These are phyloP conservation scores for Ecliptopera silaceata DNA, from an alignment of 2,888 invertebrate species.

Conservation along the genomic window DNA sequence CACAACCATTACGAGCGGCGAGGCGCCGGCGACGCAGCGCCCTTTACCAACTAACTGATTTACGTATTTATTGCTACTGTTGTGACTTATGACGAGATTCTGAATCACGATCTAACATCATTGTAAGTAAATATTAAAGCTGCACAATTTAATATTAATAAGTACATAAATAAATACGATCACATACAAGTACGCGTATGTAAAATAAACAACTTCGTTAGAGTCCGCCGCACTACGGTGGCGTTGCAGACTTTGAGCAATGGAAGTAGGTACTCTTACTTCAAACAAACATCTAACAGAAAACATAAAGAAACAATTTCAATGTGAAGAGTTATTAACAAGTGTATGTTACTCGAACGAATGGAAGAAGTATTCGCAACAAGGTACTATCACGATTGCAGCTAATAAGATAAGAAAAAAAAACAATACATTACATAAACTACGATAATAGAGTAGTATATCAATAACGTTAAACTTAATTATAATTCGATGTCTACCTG, in stretches of 20 bases:
- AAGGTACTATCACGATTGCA: constrained; percentile 39
- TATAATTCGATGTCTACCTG: constrained; percentile 75
- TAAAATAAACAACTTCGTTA: constrained; percentile 67
- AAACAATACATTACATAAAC: constrained; percentile 58
- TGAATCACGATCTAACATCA: constrained; percentile 82
- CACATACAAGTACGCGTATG: constrained; percentile 68
- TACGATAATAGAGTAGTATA: constrained; percentile 45
- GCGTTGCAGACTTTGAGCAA: constrained; percentile 75
- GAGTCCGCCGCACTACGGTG: constrained; percentile 59
- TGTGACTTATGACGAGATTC: constrained; percentile 83
- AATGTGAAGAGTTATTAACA: constrained; percentile 73
- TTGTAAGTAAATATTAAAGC: constrained; percentile 83
- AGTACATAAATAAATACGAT: constrained; percentile 79
- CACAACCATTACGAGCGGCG: constrained; percentile 50
- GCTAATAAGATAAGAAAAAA: constrained; percentile 52
- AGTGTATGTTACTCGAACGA: constrained; percentile 62
- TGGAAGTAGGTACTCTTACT: constrained; percentile 56
- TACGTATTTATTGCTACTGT: constrained; percentile 79
- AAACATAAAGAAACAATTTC: constrained; percentile 54
- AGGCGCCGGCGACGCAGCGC: constrained; percentile 47
- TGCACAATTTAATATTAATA: constrained; percentile 79
- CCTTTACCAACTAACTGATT: constrained; percentile 68
- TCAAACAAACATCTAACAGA: constrained; percentile 53
- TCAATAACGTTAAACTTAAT: constrained; percentile 62
- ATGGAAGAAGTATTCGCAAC: constrained; percentile 57